Evolutionary conservation across 2,888 invertebrate genomes (phyloP).

Genomic region (Leptura quadrifasciata): DNA sequence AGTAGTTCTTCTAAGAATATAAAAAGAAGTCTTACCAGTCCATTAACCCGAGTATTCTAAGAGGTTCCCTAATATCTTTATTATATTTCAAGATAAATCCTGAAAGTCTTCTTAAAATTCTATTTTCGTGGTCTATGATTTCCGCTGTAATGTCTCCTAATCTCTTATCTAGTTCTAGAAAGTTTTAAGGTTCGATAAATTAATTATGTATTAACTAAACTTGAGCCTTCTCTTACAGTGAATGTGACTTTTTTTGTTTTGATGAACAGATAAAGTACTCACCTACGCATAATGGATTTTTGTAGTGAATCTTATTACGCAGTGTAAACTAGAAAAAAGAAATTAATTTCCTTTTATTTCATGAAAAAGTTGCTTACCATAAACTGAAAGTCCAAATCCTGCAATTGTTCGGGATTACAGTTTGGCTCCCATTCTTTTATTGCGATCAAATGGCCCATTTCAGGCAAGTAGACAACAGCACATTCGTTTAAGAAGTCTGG

Average conservation of each 20-base stretch:
- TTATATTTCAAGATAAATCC: constrained; percentile 68
- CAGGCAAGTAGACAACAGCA: constrained; percentile 82
- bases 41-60: constrained; percentile 67
- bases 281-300: constrained; percentile 72
- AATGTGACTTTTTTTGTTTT: too few relatives aligned
- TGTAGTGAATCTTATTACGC: constrained; percentile 69
- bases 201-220: too few relatives aligned
- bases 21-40: constrained; percentile 65
- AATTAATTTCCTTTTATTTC: constrained; percentile 11
- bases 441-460: constrained; percentile 86
- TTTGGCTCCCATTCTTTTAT: constrained; percentile 81
- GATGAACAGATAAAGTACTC: constrained; percentile 40
- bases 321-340: constrained; percentile 68
- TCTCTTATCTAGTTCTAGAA: constrained; percentile 82
- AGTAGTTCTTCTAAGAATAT: not conserved
- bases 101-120: constrained; percentile 78
- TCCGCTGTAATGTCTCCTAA: constrained; percentile 88
- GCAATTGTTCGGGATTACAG: constrained; percentile 76
- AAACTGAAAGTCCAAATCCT: constrained; percentile 82
- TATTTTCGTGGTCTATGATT: constrained; percentile 87
- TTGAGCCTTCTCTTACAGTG: too few relatives aligned
- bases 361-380: constrained; percentile 75
- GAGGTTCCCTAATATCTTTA: constrained; percentile 67
- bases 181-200: not conserved
- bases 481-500: constrained; percentile 82